Base-by-base conservation (phyloP, 2,888 invertebrate species). In the Tanypteryx hageni region DNA sequence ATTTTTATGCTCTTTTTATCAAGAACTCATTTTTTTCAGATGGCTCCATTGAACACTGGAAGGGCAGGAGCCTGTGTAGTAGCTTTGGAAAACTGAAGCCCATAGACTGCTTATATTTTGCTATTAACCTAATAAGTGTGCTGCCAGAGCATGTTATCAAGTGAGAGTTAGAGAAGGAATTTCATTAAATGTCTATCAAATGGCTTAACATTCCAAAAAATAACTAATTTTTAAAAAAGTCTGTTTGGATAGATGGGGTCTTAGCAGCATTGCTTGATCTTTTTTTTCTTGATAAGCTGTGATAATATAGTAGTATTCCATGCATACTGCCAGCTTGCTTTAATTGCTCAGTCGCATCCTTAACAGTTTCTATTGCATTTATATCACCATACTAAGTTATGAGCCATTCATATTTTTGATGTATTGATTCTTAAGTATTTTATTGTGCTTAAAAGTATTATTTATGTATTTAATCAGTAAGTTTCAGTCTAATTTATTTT, bases 51-150 rank as follows among this genome's bases (percentile, higher is more conserved):
- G 93, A 97, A 97, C 94, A 97, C 97, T 59, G 98, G 98, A 22
- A 96, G 99, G 93, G 99, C 99, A 57, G 99, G 98, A 93, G 98
- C 98, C 89, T 98, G 98, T 94, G 97, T 98, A 18, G 98, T 98
- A 7, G 94, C 94, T 16, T 93, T 95, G 85, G 84, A 86, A 58
- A 89, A 44, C 64, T 89, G 64, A 89, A 22, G 16, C 27, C 11
- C 22, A 59, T 85, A 11, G 58, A 86, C 3, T 85, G 44, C 61
- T 27, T 64, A 27, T 64, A 22, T 44, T 64, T 44, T 44, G 64
- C 14, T 44, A 18, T 64, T n/a, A 44, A 31, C 10, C 14, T 64
- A n/a, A 22, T 61, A 18, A 56, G 61, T 14, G 86, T 31, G 14
- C 16, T 83, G 44, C 16, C 18, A 44, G 83, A 10, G n/a, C 64